These are phyloP conservation scores for Daboia siamensis DNA, from an alignment of 2,113 vertebrate species.

Conservation along the genomic window DNA sequence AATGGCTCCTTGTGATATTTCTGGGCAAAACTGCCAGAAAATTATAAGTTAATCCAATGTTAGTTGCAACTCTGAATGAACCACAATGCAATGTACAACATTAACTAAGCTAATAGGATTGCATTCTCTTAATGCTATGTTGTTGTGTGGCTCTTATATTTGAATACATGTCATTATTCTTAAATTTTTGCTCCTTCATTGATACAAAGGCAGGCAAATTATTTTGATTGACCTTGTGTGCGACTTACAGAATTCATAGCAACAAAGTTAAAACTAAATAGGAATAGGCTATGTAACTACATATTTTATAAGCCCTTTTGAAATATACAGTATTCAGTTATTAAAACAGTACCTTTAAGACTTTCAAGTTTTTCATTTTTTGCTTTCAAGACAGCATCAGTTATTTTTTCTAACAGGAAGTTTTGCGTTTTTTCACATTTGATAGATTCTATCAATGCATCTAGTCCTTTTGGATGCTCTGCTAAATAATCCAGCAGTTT, in stretches of 20 bases:
- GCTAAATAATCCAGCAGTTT: conserved; percentile 88
- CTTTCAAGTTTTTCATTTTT: conserved; percentile 89
- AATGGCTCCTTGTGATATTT: not conserved
- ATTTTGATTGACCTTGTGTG: not conserved
- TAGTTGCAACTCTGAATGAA: too few relatives aligned
- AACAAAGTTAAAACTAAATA: not conserved
- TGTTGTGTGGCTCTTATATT: not conserved
- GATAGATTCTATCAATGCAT: conserved; percentile 88
- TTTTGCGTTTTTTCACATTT: conserved; percentile 84
- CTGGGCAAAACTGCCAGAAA: not conserved
- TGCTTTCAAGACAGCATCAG: conserved; percentile 88
- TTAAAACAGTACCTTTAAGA: conserved; percentile 76
- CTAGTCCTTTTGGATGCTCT: conserved; percentile 91
- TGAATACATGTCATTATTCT: not conserved
- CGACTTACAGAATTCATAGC: not conserved
- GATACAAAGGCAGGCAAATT: not conserved
- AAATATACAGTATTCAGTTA: conserved; percentile 18
- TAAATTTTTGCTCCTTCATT: not conserved
- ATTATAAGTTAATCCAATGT: too few relatives aligned
- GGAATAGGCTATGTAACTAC: not conserved
- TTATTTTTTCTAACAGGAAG: conserved; percentile 92
- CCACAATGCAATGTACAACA: too few relatives aligned
- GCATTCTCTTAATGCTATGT: not conserved
- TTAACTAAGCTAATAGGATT: not conserved
- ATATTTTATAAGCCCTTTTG: not conserved